Evolutionary conservation across 2,888 invertebrate genomes (phyloP).

Genomic region (Sarcophaga caerulescens): DNA sequence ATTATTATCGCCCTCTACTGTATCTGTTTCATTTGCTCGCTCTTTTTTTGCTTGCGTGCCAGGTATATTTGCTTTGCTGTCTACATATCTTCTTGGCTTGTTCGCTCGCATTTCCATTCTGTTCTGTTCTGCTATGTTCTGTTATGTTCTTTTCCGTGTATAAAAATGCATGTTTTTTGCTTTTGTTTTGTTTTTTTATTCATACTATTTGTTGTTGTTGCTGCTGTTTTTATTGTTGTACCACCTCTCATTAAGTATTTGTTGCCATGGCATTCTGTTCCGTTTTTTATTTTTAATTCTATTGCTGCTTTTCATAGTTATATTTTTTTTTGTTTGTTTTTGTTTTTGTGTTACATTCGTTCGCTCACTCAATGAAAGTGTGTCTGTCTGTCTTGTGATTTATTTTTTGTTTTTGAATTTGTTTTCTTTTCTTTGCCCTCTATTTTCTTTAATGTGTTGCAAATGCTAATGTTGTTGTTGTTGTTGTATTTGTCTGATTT

Average conservation of each 20-base stretch:
- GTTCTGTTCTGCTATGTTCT: neutral
- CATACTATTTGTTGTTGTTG: no score
- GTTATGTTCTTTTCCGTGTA: neutral
- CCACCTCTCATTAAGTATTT: slow-evolving; percentile 49
- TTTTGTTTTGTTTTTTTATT: neutral
- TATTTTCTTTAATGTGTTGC: neutral
- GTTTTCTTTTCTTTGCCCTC: neutral
- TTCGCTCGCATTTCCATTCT: neutral
- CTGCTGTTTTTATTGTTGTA: slow-evolving; percentile 19
- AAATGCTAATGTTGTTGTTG: neutral
- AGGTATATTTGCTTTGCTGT: no score
- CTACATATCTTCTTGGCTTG: neutral
- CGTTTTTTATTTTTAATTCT: no score
- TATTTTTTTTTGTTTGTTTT: slow-evolving; percentile 13
- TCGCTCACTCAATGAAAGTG: slow-evolving; percentile 11
- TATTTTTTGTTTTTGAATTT: slow-evolving; percentile 19
- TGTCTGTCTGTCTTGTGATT: neutral
- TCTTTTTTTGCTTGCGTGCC: no score
- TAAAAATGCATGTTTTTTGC: neutral
- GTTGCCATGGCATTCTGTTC: slow-evolving; percentile 62
- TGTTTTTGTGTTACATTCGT: slow-evolving; percentile 5
- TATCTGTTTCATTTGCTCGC: no score
- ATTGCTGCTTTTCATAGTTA: slow-evolving; percentile 19
- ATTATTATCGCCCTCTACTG: no score
- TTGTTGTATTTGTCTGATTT: slow-evolving; percentile 17